phyloP scores from a whole-genome alignment of 2,888 invertebrate species.

The Conomelus anceps region DNA sequence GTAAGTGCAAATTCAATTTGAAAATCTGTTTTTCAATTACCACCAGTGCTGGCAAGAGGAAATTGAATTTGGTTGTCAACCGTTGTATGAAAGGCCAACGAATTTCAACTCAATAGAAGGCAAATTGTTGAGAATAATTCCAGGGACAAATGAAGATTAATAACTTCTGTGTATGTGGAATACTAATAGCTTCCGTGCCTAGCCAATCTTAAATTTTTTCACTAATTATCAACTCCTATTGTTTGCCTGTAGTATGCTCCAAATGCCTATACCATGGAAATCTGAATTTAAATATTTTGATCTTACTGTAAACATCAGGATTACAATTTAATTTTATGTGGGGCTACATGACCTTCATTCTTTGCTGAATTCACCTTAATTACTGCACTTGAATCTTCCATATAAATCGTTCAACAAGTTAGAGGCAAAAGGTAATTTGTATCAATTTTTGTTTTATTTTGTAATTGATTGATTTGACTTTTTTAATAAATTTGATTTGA shows the following conservation, averaged over 20 bases:
- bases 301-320: neutral
- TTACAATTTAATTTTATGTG: too few species aligned
- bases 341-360: too few species aligned
- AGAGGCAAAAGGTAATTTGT: too few species aligned
- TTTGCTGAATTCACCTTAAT: too few species aligned
- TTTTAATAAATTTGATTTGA: too few species aligned
- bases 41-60: neutral
- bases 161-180: neutral
- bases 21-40: neutral
- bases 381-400: too few species aligned
- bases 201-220: neutral
- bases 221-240: too few species aligned
- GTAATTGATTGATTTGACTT: too few species aligned
- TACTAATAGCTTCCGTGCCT: neutral
- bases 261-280: too few species aligned
- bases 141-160: neutral
- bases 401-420: too few species aligned
- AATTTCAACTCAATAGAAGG: neutral
- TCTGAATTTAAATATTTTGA: neutral
- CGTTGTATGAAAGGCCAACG: neutral
- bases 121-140: neutral
- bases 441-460: too few species aligned
- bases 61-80: neutral
- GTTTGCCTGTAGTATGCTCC: too few species aligned
- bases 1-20: neutral